Percentiles rank a stretch among this genome's conserved stretches.
Conservation (phyloP, 2,888 invertebrate species). For the Pammene fasciana region DNA sequence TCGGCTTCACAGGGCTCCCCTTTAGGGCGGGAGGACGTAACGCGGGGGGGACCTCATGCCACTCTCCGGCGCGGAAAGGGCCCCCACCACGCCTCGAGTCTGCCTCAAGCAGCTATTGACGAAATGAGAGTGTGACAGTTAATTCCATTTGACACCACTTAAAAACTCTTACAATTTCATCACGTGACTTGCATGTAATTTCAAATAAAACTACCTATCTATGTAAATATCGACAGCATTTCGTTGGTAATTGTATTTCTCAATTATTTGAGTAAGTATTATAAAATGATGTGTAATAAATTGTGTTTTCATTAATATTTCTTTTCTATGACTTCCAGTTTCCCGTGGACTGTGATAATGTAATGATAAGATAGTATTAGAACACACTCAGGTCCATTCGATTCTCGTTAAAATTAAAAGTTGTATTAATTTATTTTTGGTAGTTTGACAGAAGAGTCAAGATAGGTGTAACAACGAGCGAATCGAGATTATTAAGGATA, state of each 20-base stretch:
- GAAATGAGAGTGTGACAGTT: slow-evolving; percentile 95
- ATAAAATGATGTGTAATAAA: slow-evolving; percentile 71
- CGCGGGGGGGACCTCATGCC: slow-evolving; percentile 69
- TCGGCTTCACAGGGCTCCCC: slow-evolving; percentile 77
- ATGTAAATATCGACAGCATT: slow-evolving; percentile 53
- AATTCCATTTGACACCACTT: slow-evolving; percentile 64
- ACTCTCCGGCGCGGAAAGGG: slow-evolving; percentile 72
- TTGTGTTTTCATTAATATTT: slow-evolving; percentile 4
- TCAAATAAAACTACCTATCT: slow-evolving; percentile 50
- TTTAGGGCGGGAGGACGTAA: slow-evolving; percentile 57
- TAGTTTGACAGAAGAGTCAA: too few relatives aligned
- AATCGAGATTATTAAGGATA: too few relatives aligned
- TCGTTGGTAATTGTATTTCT: slow-evolving; percentile 69
- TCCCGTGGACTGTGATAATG: too few relatives aligned
- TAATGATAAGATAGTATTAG: too few relatives aligned
- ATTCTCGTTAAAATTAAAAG: too few relatives aligned
- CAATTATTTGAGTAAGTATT: slow-evolving; percentile 66
- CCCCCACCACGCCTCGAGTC: slow-evolving; percentile 82
- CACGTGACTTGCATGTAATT: slow-evolving; percentile 67
- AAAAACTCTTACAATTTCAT: slow-evolving; percentile 57
- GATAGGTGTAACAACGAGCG: too few relatives aligned
- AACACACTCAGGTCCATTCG: too few relatives aligned
- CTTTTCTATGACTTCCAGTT: too few relatives aligned
- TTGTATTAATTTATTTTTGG: too few relatives aligned
- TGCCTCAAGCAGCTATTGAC: slow-evolving; percentile 92